These are phyloP conservation scores for Talpa occidentalis DNA, from an alignment of 2,113 vertebrate genomes.

Conservation along the genomic window DNA sequence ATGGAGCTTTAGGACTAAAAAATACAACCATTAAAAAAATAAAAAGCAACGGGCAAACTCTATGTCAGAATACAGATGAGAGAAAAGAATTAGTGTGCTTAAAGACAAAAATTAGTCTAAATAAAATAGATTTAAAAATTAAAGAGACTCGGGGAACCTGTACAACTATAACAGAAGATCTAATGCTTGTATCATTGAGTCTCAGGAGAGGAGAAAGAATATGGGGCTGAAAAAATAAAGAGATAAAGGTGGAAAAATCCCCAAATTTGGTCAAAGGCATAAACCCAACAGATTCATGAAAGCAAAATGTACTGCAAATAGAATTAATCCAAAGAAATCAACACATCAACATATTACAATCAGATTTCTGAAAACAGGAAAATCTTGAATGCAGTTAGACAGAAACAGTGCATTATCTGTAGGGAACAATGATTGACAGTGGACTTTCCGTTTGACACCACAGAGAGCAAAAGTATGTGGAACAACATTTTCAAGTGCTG, in stretches of 20 bases:
- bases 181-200: background rate
- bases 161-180: conserved; percentile 9
- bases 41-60: background rate
- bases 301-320: background rate
- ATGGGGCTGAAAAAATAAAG: background rate
- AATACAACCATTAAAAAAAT: background rate
- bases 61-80: background rate
- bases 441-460: background rate
- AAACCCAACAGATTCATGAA: conserved; percentile 36
- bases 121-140: background rate
- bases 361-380: conserved; percentile 19
- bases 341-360: background rate
- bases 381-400: background rate
- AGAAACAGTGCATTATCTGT: background rate
- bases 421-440: background rate
- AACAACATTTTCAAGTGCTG: conserved; percentile 19
- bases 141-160: background rate
- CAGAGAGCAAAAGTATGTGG: background rate
- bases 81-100: conserved; percentile 10
- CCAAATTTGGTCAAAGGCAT: background rate
- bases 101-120: conserved; percentile 45
- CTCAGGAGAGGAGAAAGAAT: conserved; percentile 8
- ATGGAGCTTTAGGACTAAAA: conserved; percentile 51
- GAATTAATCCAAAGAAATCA: background rate
- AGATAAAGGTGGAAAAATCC: background rate